Conservation (phyloP, 1,140 invertebrate species). For the Hyles euphorbiae region DNA sequence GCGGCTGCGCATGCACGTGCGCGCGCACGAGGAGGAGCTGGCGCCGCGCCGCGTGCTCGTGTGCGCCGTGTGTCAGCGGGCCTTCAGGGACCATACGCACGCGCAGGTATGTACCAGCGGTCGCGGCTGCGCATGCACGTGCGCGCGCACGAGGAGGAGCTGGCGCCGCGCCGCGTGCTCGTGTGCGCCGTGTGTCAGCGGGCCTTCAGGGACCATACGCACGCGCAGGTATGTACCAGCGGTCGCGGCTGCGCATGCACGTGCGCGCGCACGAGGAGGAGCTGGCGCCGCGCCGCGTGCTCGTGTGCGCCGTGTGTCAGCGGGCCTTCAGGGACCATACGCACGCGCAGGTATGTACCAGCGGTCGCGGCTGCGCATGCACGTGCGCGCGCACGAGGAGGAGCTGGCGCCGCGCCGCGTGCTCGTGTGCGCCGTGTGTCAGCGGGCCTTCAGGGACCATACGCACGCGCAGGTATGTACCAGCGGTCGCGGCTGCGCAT, state of each 20-base stretch:
- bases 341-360: conserved; percentile 45
- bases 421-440: conserved; percentile 55
- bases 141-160: conserved; percentile 63
- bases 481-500: conserved; percentile 50
- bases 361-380: conserved; percentile 57
- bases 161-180: conserved; percentile 45
- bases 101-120: conserved; percentile 40
- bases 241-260: conserved; percentile 63
- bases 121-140: conserved; percentile 68
- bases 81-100: conserved; percentile 46
- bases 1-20: conserved; percentile 69
- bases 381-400: conserved; percentile 68
- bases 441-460: conserved; percentile 50
- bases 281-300: conserved; percentile 44
- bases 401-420: conserved; percentile 47
- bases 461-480: conserved; percentile 44
- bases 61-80: conserved; percentile 55
- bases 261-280: conserved; percentile 66
- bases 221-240: conserved; percentile 43
- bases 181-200: conserved; percentile 56
- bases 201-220: conserved; percentile 46
- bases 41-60: conserved; percentile 45
- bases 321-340: conserved; percentile 50
- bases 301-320: conserved; percentile 54
- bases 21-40: conserved; percentile 64